Evolutionary conservation across 2,888 invertebrate genomes (phyloP), one percentile per base, ranked within the genome.

Genomic region (Psylliodes chrysocephalus): DNA sequence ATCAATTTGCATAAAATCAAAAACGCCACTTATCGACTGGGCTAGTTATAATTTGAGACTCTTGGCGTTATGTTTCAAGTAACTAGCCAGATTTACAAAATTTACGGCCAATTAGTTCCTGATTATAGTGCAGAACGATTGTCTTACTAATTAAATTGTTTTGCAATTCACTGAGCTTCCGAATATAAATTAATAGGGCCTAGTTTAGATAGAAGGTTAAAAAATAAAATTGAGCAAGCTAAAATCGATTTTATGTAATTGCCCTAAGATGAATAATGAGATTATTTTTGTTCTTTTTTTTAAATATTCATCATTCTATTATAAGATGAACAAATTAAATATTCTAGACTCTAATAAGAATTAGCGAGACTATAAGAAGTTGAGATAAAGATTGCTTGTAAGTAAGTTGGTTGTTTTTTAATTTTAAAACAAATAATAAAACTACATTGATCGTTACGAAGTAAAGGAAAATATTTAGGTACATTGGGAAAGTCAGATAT

Each of bases 121-220:
- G 30, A 56, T 46, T 46, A 46, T 56, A 33, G 30, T 28, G 30
- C 28, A 44, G 28, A n/a, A 30, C 12, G 30, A 1, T 55, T 56
- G 44, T 46, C 46, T 25, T 17, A 30, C 8, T 53, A 40, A 53
- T 53, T 25, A 42, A 54, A 54, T 42, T 46, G n/a, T 56, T 56
- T 46, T 12, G 28, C 46, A 56, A 56, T 56, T 56, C 30, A 55
- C n/a, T 3, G 30, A 28, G 30, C 25, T 44, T 55, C 55, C 10
- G 42, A 55, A 42, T 55, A 17, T 42, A 44, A 42, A 55, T 17
- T 54, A 40, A 14, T 25, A 54, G 12, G 53, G 12, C 5, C 12
- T 19, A n/a, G 22, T 40, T 40, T 12, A 44, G n/a, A 15, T 28
- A 22, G 12, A 44, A 38, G 25, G 10, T 49, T 15, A 15, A 14